Evolutionary conservation across 2,888 invertebrate genomes (phyloP).

Genomic region (Auanema freiburgensis): DNA sequence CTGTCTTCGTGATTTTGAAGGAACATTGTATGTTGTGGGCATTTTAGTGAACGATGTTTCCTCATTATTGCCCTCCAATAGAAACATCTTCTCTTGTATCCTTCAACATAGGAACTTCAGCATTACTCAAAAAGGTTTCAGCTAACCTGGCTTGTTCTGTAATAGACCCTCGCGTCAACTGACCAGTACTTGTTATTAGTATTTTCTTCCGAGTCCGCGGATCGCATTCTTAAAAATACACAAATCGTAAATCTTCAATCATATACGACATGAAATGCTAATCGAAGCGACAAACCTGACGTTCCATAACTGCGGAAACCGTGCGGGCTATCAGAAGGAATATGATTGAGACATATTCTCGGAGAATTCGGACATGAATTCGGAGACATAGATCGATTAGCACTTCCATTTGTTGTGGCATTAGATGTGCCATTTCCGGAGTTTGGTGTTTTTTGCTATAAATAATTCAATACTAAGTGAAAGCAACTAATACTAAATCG

Average conservation of each 20-base stretch:
- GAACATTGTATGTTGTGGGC: slow-evolving; percentile 8
- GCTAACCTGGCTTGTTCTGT: slow-evolving; percentile 1
- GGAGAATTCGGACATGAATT: slow-evolving; percentile 36
- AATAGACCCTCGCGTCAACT: not conserved
- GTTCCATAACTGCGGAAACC: slow-evolving; percentile 42
- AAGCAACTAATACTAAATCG: no score
- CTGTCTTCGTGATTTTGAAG: slow-evolving; percentile 4
- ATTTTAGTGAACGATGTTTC: slow-evolving; percentile 35
- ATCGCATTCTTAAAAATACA: slow-evolving; percentile 18
- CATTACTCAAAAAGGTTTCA: not conserved
- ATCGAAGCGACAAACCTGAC: slow-evolving; percentile 27
- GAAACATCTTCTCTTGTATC: slow-evolving; percentile 35
- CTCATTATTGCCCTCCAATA: slow-evolving; percentile 37
- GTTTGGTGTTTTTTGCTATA: not conserved
- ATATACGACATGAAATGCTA: no score
- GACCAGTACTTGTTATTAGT: slow-evolving; percentile 25
- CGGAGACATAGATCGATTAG: slow-evolving; percentile 18
- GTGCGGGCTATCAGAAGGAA: slow-evolving; percentile 37
- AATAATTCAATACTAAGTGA: no score
- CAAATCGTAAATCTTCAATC: not conserved
- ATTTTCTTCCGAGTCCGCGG: slow-evolving; percentile 41
- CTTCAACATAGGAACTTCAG: slow-evolving; percentile 8
- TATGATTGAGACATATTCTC: slow-evolving; percentile 45
- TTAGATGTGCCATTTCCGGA: not conserved
- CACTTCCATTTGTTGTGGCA: not conserved